Conservation (phyloP, 2,113 vertebrate species). For the Prinia subflava region DNA sequence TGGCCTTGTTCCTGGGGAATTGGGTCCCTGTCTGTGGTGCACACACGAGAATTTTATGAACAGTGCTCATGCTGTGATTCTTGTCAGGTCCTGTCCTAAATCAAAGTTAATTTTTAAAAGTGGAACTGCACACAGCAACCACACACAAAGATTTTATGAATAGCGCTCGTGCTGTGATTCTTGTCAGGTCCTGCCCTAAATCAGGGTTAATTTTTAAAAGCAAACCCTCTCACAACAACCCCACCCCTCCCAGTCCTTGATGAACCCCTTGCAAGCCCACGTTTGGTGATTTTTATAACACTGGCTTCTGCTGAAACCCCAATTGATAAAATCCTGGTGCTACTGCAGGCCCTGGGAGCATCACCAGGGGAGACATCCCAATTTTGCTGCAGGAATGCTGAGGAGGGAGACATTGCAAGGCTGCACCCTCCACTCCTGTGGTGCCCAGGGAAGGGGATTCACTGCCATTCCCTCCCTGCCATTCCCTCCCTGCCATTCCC, state of each 20-base stretch:
- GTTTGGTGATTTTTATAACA: not conserved
- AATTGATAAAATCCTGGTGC: rapidly evolving
- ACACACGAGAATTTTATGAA: not conserved
- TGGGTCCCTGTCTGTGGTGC: not conserved
- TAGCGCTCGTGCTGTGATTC: not conserved
- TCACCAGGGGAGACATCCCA: not conserved
- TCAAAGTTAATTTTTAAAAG: not conserved
- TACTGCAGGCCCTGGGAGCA: not conserved
- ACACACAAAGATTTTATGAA: not conserved
- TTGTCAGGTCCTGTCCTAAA: not conserved
- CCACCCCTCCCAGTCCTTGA: not conserved
- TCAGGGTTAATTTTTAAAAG: not conserved
- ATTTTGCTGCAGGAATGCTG: not conserved
- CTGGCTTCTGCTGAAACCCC: not conserved
- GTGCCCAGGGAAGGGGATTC: not conserved
- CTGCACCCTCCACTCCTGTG: not conserved
- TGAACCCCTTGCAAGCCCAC: not conserved
- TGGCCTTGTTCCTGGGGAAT: not conserved
- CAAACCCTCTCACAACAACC: not conserved
- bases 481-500: no score
- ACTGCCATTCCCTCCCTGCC: no score
- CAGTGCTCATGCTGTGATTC: not conserved
- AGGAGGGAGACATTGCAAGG: not conserved
- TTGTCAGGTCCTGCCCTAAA: not conserved
- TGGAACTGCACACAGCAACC: not conserved